Base-by-base conservation (phyloP, 2,888 invertebrate genomes). In the Epinotia bilunana region DNA sequence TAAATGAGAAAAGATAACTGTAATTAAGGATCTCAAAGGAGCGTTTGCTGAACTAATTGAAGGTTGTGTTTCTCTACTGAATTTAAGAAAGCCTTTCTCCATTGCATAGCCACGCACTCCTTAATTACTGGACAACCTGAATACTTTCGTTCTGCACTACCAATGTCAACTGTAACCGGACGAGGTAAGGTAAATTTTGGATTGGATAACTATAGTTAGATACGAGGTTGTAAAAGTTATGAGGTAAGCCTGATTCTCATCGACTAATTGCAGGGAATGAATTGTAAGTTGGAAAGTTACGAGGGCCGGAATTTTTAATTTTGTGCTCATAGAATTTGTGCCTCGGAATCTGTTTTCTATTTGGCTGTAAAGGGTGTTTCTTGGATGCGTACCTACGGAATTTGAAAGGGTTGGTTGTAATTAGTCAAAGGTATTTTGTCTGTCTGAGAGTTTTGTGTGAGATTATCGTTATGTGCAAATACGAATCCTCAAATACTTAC, bases 11-110 rank as follows among this genome's bases (percentile, higher is more conserved):
- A 83, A 83, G 86, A 88, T 86, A 87, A 82, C 83, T 77, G 84
- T 88, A 89, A 88, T 90, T 88, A 89, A 86, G 82, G 83, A 82
- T 83, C 82, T 86, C 83, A 81, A 84, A 85, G 84, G 81, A 83
- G 84, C 80, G 83, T 85, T 87, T 84, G 83, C 83, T 81, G 84
- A 84, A 88, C 87, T 90, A 89, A 90, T 90, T 89, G 87, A 86
- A 87, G 88, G 87, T 86, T 86, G 86, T 85, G 85, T 83, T 78
- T 75, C 82, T 82, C 79, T 78, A 77, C 79, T 72, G 84, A 86
- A 86, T 87, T 88, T 84, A 77, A 83, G 83, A 74, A 78, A 76
- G 39, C 55, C 65, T 61, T 64, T 58, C 64, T 61, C 53, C 61
- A 62, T 70, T 58, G 65, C 57, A 68, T 43, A 53, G 43, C 43